Percentiles rank a stretch among this genome's conserved stretches.
These are phyloP conservation scores for Mimachlamys varia DNA, from an alignment of 2,888 invertebrate species.

Conservation along the genomic window DNA sequence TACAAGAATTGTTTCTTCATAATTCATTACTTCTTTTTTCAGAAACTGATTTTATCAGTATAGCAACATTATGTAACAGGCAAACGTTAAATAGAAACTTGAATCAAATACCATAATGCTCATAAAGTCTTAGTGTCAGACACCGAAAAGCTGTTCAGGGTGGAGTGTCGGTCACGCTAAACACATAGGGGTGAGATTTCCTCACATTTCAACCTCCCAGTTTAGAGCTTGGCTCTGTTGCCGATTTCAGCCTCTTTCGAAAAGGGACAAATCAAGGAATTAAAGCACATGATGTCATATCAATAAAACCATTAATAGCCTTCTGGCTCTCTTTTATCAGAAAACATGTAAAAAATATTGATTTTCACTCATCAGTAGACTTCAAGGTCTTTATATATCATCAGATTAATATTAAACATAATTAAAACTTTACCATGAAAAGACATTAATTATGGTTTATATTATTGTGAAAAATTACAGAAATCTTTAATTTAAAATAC, in stretches of 20 bases:
- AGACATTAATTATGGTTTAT: background rate
- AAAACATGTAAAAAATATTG: background rate
- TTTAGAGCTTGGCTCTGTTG: constrained; percentile 32
- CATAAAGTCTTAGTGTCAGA: constrained; percentile 26
- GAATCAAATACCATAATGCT: constrained; percentile 16
- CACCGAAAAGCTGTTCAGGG: constrained; percentile 31
- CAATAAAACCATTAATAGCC: background rate
- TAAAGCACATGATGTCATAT: constrained; percentile 33
- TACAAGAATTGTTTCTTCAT: background rate
- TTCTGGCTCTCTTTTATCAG: constrained; percentile 21
- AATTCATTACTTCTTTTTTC: background rate
- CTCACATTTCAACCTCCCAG: constrained; percentile 33
- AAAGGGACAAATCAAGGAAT: constrained; percentile 36
- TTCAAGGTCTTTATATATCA: background rate
- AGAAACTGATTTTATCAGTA: background rate
- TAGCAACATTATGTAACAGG: constrained; percentile 36
- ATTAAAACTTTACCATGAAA: background rate
- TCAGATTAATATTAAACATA: background rate
- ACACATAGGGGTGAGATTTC: constrained; percentile 29
- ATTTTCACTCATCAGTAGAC: background rate
- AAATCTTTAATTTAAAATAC: background rate
- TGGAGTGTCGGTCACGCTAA: constrained; percentile 28
- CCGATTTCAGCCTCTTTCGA: constrained; percentile 18
- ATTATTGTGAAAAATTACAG: background rate
- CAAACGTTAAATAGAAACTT: constrained; percentile 33